Evolutionary conservation across 2,113 vertebrate species (phyloP), one percentile per base, ranked within the genome.

Genomic region (Gadus chalcogrammus): DNA sequence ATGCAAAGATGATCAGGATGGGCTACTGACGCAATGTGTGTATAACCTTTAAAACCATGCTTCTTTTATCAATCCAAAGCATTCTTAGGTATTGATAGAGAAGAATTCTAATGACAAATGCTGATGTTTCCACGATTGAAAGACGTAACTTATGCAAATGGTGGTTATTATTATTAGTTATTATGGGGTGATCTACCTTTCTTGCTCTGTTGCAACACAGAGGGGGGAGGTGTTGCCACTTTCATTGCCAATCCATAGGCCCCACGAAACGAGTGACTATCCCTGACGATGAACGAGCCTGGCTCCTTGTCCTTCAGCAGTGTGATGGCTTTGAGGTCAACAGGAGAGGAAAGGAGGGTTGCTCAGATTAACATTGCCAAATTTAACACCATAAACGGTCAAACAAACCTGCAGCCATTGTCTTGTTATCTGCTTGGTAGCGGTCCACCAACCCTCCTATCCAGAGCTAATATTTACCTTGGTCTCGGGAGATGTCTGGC

Each of bases 211-310:
- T 96, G 95, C 53, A 96, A 3, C 61, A 95, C 92, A 0, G 95
- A 94, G 3, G 94, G 95, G 64, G 97, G 96, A 0, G 97, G 96
- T 0, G 92, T 95, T 69, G 96, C 94, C 71, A 99, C 97, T 75
- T 98, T 99, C 96, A 99, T 93, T 38, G 97, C 97, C 63, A 98
- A 81, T 4, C 97, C 97, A 0, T 99, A 99, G 16, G 97, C 97
- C 8, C 97, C 97, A 0, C 94, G 92, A 80, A 98, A 99, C 0
- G 97, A 99, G 78, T 98, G 96, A 73, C 96, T 98, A 90, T 99
- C 96, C 65, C 97, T 91, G 73, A 99, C 94, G 3, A 99, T 88
- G 88, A 98, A 99, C 0, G 93, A 94, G 0, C 97, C 97, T 0
- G 97, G 94, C 35, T 98, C 95, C 82, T 93, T 96, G 87, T 98